Percentiles rank a stretch among this genome's conserved stretches.
These are phyloP conservation scores for Vulpes vulpes DNA, from an alignment of 2,113 vertebrate genomes.

Conservation along the genomic window DNA sequence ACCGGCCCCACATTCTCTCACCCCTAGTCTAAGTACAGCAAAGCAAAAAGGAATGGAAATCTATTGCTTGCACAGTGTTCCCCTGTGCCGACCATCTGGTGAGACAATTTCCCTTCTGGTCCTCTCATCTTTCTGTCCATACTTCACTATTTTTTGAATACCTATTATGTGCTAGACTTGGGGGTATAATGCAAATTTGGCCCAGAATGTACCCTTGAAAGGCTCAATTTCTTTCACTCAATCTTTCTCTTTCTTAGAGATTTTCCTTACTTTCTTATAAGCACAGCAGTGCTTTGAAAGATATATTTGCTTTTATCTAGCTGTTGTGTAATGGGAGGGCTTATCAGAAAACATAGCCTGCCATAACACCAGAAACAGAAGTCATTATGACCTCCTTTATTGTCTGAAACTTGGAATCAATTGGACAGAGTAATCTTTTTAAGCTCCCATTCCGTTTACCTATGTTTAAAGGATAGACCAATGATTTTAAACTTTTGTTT, in stretches of 20 bases:
- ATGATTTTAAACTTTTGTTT: neutral
- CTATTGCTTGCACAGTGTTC: neutral
- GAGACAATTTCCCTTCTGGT: neutral
- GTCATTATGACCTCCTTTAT: neutral
- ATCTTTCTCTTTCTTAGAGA: neutral
- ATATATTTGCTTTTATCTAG: neutral
- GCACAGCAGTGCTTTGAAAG: neutral
- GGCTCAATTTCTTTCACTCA: neutral
- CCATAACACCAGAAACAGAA: neutral
- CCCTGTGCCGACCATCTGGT: neutral
- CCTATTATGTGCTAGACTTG: neutral
- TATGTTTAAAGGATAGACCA: neutral
- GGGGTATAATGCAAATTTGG: neutral
- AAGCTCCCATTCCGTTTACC: neutral
- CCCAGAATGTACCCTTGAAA: neutral
- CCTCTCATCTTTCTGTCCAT: neutral
- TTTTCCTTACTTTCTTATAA: neutral
- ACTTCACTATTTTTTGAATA: neutral
- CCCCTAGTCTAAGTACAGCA: neutral
- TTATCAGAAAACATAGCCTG: neutral
- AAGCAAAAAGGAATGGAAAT: constrained; percentile 22
- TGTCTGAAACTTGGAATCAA: constrained; percentile 14
- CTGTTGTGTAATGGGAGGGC: neutral
- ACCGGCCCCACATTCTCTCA: neutral
- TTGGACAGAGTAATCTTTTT: neutral